A percentile compares a stretch with the other conserved stretches of the same genome.
Evolutionary conservation across 1,140 invertebrate species (phyloP).

Genomic region (Colletes latitarsis): DNA sequence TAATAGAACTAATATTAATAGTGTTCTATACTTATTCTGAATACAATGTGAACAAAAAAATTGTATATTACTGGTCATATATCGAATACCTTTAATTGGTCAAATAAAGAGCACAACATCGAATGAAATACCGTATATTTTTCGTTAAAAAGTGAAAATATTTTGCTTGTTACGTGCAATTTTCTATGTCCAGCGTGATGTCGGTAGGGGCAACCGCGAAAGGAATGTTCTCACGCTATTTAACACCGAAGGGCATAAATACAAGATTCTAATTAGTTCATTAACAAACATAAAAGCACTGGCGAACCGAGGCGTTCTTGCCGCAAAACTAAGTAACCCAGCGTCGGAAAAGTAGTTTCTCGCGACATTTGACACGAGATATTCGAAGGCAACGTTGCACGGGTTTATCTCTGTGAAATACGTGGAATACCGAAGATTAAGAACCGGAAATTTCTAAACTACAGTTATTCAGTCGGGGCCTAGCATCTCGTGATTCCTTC

Average conservation of each 20-base stretch:
- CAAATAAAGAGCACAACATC: too few relatives aligned
- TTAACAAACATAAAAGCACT: not conserved
- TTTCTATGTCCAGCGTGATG: too few relatives aligned
- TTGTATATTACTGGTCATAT: too few relatives aligned
- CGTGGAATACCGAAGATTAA: constrained; percentile 13
- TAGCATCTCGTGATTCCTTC: constrained; percentile 47
- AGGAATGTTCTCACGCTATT: not conserved
- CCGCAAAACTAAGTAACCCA: not conserved
- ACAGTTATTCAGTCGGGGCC: constrained; percentile 17
- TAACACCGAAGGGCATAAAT: not conserved
- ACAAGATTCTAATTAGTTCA: constrained; percentile 1
- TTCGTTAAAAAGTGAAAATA: too few relatives aligned
- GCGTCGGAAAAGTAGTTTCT: not conserved
- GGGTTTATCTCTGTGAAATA: constrained; percentile 13
- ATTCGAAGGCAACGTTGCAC: not conserved
- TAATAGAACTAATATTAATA: too few relatives aligned
- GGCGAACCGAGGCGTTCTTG: not conserved
- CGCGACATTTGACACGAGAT: constrained; percentile 19
- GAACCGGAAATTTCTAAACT: constrained; percentile 28
- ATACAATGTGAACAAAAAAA: too few relatives aligned
- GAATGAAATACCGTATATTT: too few relatives aligned
- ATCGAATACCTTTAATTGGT: too few relatives aligned
- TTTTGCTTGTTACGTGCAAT: too few relatives aligned
- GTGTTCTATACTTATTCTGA: too few relatives aligned
- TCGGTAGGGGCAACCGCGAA: not conserved